Percentiles rank a stretch among this genome's conserved stretches.
phyloP scores from a whole-genome alignment of 2,888 invertebrate species.

The Xanthorhoe spadicearia region DNA sequence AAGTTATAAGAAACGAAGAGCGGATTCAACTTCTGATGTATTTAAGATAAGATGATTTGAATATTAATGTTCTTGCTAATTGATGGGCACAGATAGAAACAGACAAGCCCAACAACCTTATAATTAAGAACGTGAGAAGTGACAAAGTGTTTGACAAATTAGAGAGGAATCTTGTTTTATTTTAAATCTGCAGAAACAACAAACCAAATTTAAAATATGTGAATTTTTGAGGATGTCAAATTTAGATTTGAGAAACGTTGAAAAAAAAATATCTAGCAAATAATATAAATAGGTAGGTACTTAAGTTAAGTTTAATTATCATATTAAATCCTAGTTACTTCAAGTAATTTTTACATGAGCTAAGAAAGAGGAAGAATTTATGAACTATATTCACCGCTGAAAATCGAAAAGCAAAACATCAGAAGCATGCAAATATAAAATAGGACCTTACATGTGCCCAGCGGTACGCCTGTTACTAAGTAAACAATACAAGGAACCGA shows the following conservation, averaged over 20 bases:
- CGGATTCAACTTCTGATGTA: slow-evolving; percentile 5
- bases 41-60: slow-evolving; percentile 10
- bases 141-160: slow-evolving; percentile 19
- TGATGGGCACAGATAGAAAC: slow-evolving; percentile 3
- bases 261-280: no score
- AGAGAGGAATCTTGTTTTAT: slow-evolving; percentile 10
- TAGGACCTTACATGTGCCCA: slow-evolving; percentile 50
- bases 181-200: neutral
- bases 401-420: neutral
- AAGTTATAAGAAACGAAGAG: neutral
- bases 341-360: no score
- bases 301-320: no score
- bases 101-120: slow-evolving; percentile 5
- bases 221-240: neutral
- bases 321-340: no score
- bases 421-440: slow-evolving; percentile 17
- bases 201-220: neutral
- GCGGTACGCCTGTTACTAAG: slow-evolving; percentile 51
- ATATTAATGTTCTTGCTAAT: slow-evolving; percentile 8
- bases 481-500: slow-evolving; percentile 54
- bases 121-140: slow-evolving; percentile 32
- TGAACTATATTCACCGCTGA: no score
- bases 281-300: no score
- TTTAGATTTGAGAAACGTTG: no score
- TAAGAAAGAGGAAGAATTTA: no score